Percentiles rank a stretch among this genome's conserved stretches.
phyloP scores from a whole-genome alignment of 2,797 vertebrate species.

The Sarcophilus harrisii region DNA sequence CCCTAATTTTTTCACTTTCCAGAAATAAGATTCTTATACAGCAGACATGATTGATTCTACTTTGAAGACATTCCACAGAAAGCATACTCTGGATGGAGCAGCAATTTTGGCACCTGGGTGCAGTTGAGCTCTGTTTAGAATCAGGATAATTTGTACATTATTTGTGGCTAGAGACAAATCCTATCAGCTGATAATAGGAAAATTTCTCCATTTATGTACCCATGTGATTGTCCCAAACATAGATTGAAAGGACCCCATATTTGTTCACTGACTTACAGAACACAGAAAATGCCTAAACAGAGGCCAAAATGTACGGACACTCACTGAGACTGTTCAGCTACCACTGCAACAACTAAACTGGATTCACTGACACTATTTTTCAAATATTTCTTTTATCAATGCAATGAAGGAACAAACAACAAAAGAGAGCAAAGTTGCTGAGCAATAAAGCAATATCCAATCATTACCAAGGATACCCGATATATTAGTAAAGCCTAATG shows the following conservation, averaged over 20 bases:
- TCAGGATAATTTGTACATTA: neutral
- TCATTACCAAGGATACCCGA: neutral
- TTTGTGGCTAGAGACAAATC: neutral
- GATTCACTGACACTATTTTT: neutral
- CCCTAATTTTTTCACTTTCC: neutral
- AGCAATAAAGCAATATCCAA: neutral
- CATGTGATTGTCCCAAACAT: neutral
- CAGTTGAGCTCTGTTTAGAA: neutral
- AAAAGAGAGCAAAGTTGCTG: neutral
- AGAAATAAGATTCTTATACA: neutral
- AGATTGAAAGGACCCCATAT: neutral
- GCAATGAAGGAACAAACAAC: neutral
- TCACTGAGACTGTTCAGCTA: neutral
- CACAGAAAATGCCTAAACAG: neutral
- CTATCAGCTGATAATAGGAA: neutral
- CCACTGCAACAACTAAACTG: neutral
- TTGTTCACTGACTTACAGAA: neutral
- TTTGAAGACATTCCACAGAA: neutral
- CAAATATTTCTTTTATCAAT: neutral
- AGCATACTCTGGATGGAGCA: neutral
- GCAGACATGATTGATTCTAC: neutral
- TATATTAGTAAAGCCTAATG: neutral
- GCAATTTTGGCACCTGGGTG: neutral
- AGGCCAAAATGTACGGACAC: neutral
- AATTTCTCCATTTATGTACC: neutral